Percentiles rank a stretch among this genome's conserved stretches.
phyloP scores from a whole-genome alignment of 2,113 vertebrate genomes.

The Tachysurus vachellii region DNA sequence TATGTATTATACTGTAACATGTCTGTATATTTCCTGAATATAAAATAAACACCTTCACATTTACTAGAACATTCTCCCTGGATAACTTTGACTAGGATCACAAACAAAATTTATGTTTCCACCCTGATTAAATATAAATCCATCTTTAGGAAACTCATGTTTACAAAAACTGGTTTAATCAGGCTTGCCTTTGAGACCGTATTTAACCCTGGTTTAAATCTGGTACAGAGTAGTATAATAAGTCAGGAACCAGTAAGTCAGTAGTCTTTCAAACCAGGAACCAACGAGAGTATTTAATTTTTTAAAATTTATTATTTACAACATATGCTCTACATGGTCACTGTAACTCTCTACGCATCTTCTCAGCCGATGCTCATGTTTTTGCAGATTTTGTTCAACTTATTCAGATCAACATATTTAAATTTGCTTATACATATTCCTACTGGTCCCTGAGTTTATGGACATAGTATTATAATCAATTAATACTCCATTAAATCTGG shows the following conservation, averaged over 20 bases:
- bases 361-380: not conserved
- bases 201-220: not conserved
- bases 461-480: not conserved
- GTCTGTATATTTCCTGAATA: not conserved
- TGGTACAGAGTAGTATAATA: too few relatives aligned
- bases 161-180: not conserved
- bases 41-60: not conserved
- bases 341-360: not conserved
- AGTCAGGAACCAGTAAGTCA: too few relatives aligned
- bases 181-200: not conserved
- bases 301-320: not conserved
- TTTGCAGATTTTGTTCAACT: not conserved
- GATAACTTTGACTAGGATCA: not conserved
- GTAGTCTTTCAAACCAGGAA: not conserved
- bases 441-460: not conserved
- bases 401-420: not conserved
- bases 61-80: not conserved
- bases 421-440: not conserved
- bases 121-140: not conserved
- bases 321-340: not conserved
- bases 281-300: not conserved
- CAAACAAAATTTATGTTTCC: too few relatives aligned
- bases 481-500: not conserved
- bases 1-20: not conserved
- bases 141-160: not conserved